Conservation (phyloP, 2,888 invertebrate species). For the Diabrotica balteata region DNA sequence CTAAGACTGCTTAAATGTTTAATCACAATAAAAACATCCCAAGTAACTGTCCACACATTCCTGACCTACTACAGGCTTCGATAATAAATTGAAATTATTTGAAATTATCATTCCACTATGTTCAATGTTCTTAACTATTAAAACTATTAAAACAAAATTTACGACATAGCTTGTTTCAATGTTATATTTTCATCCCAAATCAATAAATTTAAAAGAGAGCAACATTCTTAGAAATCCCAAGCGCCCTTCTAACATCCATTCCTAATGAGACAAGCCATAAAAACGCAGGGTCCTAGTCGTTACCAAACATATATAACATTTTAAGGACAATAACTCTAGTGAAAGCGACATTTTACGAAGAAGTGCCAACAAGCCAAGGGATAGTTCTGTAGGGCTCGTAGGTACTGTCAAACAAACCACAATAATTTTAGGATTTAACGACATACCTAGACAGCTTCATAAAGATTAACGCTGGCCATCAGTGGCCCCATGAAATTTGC, state of each 20-base stretch:
- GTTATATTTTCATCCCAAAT: conserved; percentile 18
- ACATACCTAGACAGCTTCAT: conserved; percentile 45
- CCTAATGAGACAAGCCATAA: conserved; percentile 29
- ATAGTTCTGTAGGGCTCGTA: conserved; percentile 51
- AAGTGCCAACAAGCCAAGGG: conserved; percentile 52
- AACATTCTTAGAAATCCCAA: conserved; percentile 24
- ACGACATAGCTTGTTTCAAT: neutral
- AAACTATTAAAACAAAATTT: conserved; percentile 8
- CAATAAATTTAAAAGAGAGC: conserved; percentile 23
- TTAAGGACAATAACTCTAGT: conserved; percentile 51
- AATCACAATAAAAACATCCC: no score
- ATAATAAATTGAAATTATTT: conserved; percentile 1
- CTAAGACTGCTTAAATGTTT: no score
- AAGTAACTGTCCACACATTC: no score
- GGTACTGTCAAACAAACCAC: conserved; percentile 57
- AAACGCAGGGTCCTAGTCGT: conserved; percentile 26
- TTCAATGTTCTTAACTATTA: neutral
- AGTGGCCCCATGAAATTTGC: conserved; percentile 37
- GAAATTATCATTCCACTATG: neutral
- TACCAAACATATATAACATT: conserved; percentile 46
- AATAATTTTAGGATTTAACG: conserved; percentile 57
- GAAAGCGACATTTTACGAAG: conserved; percentile 41
- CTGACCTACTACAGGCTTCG: no score
- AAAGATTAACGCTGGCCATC: conserved; percentile 34
- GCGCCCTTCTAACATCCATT: conserved; percentile 22